Base-by-base conservation (phyloP, 2,888 invertebrate genomes). In the Artemia sinica region DNA sequence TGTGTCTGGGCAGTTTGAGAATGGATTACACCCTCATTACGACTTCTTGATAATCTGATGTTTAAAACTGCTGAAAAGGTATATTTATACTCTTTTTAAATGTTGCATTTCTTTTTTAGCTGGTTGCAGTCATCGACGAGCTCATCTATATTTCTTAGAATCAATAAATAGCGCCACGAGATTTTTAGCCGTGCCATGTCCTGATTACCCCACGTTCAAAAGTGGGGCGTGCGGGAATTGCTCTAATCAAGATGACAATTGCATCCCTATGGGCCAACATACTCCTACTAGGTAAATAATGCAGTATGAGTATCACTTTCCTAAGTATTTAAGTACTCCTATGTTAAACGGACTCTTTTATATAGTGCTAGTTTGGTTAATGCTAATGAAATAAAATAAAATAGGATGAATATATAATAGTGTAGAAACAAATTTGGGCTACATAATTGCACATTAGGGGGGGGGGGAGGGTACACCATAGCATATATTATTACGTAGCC, bases 181-280 rank as follows among this genome's bases (percentile, higher is more conserved):
- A 28, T 58, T 58, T 58, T 28, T 18, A 58, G 63, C 63, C 10
- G 63, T 58, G 63, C 63, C 63, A 58, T 58, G 63, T 58, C 12
- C 63, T 28, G 63, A 58, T 28, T 58, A 58, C 63, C 63, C 63
- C n/a, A n/a, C 28, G 8, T 58, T 58, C 28, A 58, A 58, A 58
- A 18, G 14, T 58, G 63, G 63, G 9, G 11, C 8, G 8, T 58
- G 63, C 10, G 28, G 10, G 2, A 28, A 10, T 58, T 8, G 14
- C 63, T 18, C 8, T 58, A 41, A 41, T 41, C 41, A 41, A 41
- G 41, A 41, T 41, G 41, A 41, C 41, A 41, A 41, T 41, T 41
- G 41, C 6, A 58, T 58, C n/a, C 63, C 63, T 10, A 58, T 58
- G 63, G 63, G 63, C 14, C 28, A 18, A 28, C 28, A 58, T 28